Conservation (phyloP, 2,113 vertebrate species). For the Centrocercus urophasianus region DNA sequence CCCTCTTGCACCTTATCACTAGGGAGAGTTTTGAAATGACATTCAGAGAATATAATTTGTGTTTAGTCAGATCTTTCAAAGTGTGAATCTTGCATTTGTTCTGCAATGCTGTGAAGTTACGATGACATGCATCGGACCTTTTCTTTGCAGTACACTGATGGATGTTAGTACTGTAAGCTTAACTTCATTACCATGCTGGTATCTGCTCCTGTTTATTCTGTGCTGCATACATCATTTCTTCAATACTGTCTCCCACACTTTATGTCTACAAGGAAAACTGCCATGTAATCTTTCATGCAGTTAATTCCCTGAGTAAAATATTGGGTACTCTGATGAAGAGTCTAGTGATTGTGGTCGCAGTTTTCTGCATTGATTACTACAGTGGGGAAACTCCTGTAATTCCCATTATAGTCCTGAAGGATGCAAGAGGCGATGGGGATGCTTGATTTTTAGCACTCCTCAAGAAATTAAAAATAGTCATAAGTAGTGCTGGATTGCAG, state of each 20-base stretch:
- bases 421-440: constrained; percentile 27
- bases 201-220: not conserved
- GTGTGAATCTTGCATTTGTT: not conserved
- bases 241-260: not conserved
- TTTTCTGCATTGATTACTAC: not conserved
- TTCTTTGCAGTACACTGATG: not conserved
- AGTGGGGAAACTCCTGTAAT: not conserved
- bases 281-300: not conserved
- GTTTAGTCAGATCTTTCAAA: not conserved
- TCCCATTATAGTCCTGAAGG: constrained; percentile 33
- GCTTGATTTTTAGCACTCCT: constrained; percentile 25
- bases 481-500: constrained; percentile 70
- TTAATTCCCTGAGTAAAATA: not conserved
- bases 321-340: not conserved
- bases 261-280: not conserved
- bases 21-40: not conserved
- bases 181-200: not conserved
- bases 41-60: not conserved
- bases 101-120: not conserved
- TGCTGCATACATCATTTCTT: not conserved
- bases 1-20: not conserved
- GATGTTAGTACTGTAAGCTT: rapidly evolving
- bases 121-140: not conserved
- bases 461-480: constrained; percentile 56
- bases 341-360: not conserved